Conservation (phyloP, 92 coral and sea anemone genomes). For the Phymanthus crucifer region DNA sequence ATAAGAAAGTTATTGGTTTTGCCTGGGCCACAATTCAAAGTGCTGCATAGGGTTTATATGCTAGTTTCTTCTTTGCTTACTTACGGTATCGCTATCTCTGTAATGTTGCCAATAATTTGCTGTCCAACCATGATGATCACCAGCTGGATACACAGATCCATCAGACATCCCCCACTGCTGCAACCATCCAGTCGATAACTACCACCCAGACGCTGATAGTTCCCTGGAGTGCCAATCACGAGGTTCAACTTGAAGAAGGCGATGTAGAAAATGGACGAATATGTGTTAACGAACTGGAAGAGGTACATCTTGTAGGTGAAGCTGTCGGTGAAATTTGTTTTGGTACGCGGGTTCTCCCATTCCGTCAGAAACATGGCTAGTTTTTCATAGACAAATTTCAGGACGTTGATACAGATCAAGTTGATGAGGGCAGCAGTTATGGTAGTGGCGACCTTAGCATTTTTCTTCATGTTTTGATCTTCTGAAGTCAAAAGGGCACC, state of each 20-base stretch:
- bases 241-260: constrained; percentile 89
- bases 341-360: constrained; percentile 96
- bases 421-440: constrained; percentile 89
- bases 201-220: constrained; percentile 77
- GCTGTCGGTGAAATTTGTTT: constrained; percentile 88
- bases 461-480: constrained; percentile 27
- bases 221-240: constrained; percentile 87
- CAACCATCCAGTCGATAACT: constrained; percentile 82
- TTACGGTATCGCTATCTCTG: constrained; percentile 91
- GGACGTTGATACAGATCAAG: constrained; percentile 77
- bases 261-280: constrained; percentile 89
- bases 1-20: no score
- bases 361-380: constrained; percentile 81
- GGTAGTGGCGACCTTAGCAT: constrained; percentile 79
- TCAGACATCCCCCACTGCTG: constrained; percentile 78
- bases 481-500: constrained; percentile 50
- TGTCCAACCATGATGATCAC: constrained; percentile 92
- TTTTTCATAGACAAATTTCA: constrained; percentile 72
- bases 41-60: background rate
- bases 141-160: constrained; percentile 90
- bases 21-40: constrained; percentile 6
- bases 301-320: constrained; percentile 96
- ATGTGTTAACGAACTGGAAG: constrained; percentile 92
- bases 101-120: constrained; percentile 78
- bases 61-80: constrained; percentile 17